Evolutionary conservation across 2,797 vertebrate species (phyloP).

Genomic region (Notolepis coatsorum): DNA sequence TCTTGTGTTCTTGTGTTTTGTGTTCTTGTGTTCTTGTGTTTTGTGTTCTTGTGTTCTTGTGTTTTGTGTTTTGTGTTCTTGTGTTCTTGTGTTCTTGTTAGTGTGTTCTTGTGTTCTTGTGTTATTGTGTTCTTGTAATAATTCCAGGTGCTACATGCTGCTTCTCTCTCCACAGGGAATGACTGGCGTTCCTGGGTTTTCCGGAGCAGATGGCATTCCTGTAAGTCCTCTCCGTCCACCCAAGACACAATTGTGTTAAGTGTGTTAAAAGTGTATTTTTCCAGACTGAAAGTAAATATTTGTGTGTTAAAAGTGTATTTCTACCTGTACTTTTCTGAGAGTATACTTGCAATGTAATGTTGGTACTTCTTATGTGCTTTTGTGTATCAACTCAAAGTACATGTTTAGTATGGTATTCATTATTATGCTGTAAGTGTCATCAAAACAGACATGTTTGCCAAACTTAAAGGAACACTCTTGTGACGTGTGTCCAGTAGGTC

Average conservation of each 20-base stretch:
- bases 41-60: background rate
- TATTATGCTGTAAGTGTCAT: no score
- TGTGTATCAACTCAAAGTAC: no score
- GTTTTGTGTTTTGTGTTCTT: background rate
- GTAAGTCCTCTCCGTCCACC: slow-evolving; percentile 80
- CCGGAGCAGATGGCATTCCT: slow-evolving; percentile 91
- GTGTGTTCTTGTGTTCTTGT: background rate
- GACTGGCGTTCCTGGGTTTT: slow-evolving; percentile 92
- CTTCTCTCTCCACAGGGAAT: slow-evolving; percentile 81
- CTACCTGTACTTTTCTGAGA: no score
- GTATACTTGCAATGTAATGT: no score
- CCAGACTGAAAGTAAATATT: no score
- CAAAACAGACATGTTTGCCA: no score
- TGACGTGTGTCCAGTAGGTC: no score
- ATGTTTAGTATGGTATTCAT: no score
- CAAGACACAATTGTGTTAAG: background rate
- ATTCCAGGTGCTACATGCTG: background rate
- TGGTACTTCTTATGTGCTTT: no score
- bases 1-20: background rate
- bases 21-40: background rate
- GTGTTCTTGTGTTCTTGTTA: background rate
- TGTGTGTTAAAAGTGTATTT: no score
- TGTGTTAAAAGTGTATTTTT: no score
- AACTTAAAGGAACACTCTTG: no score
- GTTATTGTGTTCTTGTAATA: background rate